phyloP scores from a whole-genome alignment of 2,113 vertebrate genomes.

The Pteruthius melanotis region DNA sequence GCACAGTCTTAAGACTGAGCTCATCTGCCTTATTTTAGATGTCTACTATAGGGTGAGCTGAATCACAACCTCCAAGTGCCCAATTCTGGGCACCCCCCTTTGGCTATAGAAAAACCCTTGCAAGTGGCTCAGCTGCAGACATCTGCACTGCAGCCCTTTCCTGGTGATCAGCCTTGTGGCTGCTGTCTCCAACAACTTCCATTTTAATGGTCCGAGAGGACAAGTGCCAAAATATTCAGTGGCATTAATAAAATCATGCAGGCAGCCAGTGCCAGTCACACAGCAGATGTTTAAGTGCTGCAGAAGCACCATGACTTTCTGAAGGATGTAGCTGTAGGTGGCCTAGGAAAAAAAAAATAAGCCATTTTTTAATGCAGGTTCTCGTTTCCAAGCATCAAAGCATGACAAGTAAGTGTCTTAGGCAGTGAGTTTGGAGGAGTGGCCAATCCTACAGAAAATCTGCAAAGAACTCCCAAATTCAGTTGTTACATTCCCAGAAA shows the following conservation, averaged over 20 bases:
- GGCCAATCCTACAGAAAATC: background rate
- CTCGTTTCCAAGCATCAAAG: background rate
- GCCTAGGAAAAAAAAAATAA: background rate
- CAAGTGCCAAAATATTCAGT: background rate
- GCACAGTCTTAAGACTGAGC: background rate
- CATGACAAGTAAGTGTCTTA: background rate
- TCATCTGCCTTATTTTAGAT: background rate
- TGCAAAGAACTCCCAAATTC: background rate
- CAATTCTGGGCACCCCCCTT: background rate
- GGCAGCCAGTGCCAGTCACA: background rate
- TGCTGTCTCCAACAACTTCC: background rate
- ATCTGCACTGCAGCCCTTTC: background rate
- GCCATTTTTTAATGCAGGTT: background rate
- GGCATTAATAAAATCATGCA: background rate
- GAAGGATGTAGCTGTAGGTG: background rate
- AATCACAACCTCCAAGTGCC: background rate
- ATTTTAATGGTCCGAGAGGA: background rate
- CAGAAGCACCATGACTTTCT: background rate
- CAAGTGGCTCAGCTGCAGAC: background rate
- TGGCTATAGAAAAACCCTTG: background rate
- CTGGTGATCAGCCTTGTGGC: background rate
- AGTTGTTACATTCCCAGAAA: background rate
- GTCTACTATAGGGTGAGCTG: background rate
- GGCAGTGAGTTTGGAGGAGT: background rate
- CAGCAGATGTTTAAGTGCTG: background rate